Evolutionary conservation across 2,797 vertebrate genomes (phyloP), one percentile per base, ranked within the genome.

Genomic region (Manis pentadactyla): DNA sequence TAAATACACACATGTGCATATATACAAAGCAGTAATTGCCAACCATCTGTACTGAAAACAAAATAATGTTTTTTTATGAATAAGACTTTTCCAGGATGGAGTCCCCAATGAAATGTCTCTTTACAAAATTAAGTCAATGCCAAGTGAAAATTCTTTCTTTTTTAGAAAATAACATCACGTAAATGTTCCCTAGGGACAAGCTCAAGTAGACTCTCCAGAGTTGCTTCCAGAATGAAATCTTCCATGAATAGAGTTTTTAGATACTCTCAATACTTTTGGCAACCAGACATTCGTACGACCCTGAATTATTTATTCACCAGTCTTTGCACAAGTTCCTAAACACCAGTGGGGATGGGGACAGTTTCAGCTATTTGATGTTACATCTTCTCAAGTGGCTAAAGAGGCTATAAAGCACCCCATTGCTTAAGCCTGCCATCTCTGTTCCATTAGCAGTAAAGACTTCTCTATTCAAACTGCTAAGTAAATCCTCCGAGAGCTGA

Each of bases 381-480:
- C 98, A 98, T 98, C 98, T 99, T 98, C 98, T 99, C 98, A 98
- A 98, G 98, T 96, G 98, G 99, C 98, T 98, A 98, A 99, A 99
- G 98, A 98, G 98, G 97, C 98, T 97, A 98, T 98, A 98, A 99
- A 99, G 98, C 98, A 98, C 98, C 98, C 99, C 98, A 98, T 98
- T 98, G 99, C 98, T 98, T 98, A 98, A 98, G 98, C 98, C 98
- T 98, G 98, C 98, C 98, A 98, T 99, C 98, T 98, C 98, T 94
- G 98, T 98, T 98, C 99, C 98, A 99, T 99, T 99, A 99, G 98
- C 98, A 98, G 99, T 98, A 99, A 99, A 99, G 98, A 99, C 99
- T 98, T 98, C 98, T 99, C 98, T 98, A 99, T 99, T 99, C 99
- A 98, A 98, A 98, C 98, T 97, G 98, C 98, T 98, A 98, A 98